Evolutionary conservation across 2,113 vertebrate species (phyloP).

Genomic region (Camarhynchus parvulus): DNA sequence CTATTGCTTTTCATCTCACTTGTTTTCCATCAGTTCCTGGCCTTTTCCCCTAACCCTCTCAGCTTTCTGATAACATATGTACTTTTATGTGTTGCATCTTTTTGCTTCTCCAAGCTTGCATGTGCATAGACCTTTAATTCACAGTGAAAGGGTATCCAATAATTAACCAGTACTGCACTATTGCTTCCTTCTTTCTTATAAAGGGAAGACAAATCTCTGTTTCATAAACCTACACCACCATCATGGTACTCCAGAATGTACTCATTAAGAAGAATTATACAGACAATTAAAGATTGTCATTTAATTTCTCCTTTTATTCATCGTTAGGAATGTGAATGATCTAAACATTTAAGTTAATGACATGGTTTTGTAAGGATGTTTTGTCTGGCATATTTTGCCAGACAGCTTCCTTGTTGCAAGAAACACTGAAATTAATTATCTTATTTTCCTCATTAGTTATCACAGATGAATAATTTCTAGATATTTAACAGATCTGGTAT

Average conservation of each 20-base stretch:
- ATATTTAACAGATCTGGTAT: background rate
- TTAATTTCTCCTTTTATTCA: constrained; percentile 22
- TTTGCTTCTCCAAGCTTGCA: background rate
- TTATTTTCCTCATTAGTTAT: constrained; percentile 18
- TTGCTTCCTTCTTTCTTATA: background rate
- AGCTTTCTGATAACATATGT: background rate
- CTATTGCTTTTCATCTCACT: background rate
- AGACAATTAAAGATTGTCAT: constrained; percentile 22
- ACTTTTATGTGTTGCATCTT: background rate
- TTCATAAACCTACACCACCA: constrained; percentile 12
- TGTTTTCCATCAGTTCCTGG: background rate
- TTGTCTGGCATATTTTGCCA: constrained; percentile 6
- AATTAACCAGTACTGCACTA: background rate
- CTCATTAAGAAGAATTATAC: constrained; percentile 46
- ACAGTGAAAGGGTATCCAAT: background rate
- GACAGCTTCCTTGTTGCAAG: background rate
- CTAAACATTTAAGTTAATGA: background rate
- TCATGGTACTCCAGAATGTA: background rate
- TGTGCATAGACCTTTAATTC: background rate
- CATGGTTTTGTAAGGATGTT: background rate
- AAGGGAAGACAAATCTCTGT: constrained; percentile 14
- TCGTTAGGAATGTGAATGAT: constrained; percentile 6
- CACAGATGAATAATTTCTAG: constrained; percentile 1
- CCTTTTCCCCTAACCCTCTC: background rate
- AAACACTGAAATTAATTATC: constrained; percentile 2